Evolutionary conservation across 2,797 vertebrate genomes (phyloP).

Genomic region (Melanotaenia pygmaea): DNA sequence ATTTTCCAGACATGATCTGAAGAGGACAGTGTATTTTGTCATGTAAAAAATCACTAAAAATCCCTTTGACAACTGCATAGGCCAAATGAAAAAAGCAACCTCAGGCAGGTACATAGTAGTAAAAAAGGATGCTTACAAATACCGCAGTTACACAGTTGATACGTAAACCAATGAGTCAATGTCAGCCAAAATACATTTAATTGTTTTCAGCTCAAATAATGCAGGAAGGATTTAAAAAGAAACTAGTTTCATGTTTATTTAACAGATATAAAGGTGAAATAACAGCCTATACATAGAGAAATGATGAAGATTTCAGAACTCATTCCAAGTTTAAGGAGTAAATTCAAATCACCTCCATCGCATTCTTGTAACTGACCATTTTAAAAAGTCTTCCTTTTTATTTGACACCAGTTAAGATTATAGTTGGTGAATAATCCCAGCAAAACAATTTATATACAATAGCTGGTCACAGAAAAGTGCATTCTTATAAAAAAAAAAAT

Average conservation of each 20-base stretch:
- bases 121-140: constrained; percentile 58
- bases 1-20: constrained; percentile 45
- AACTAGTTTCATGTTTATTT: constrained; percentile 1
- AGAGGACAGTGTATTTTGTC: constrained; percentile 41
- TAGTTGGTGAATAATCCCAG: constrained; percentile 8
- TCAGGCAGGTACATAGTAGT: constrained; percentile 36
- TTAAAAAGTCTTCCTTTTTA: constrained; percentile 10
- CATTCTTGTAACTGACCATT: constrained; percentile 19
- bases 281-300: too few species aligned
- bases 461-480: constrained; percentile 72
- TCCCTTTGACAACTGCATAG: constrained; percentile 68
- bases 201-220: constrained; percentile 26
- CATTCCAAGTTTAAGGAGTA: background rate
- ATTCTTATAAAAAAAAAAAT: constrained; percentile 51
- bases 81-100: constrained; percentile 53
- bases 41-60: constrained; percentile 61
- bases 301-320: background rate
- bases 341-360: constrained; percentile 19
- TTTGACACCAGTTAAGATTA: constrained; percentile 10
- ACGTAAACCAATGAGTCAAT: background rate
- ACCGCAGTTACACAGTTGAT: constrained; percentile 33
- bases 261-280: background rate
- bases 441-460: constrained; percentile 46
- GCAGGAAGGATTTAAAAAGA: constrained; percentile 14
- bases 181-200: constrained; percentile 14